Evolutionary conservation across 2,113 vertebrate species (phyloP).

Genomic region (Oreochromis aureus): DNA sequence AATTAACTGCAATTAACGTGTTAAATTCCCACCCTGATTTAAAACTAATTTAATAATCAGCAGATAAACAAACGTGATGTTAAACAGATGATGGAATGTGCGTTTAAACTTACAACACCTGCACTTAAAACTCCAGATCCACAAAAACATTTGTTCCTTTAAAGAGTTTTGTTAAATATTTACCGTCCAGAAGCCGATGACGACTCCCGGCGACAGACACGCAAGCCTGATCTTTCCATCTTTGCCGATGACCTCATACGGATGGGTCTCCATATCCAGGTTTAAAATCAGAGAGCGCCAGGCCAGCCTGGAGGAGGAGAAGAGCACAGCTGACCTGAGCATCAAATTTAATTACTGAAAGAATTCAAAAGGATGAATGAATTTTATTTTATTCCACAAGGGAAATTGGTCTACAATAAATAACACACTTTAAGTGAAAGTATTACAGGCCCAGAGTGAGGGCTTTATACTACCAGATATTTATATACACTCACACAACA

Average conservation of each 20-base stretch:
- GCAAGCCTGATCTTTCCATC: conserved; percentile 10
- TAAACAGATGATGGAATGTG: neutral
- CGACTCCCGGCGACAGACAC: neutral
- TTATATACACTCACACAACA: neutral
- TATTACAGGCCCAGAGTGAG: neutral
- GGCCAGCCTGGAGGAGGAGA: neutral
- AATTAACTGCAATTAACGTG: neutral
- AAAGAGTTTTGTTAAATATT: neutral
- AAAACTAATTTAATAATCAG: neutral
- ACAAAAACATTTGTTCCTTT: neutral
- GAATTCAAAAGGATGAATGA: neutral
- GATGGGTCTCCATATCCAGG: neutral
- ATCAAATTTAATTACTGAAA: neutral
- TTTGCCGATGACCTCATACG: neutral
- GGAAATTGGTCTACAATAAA: neutral
- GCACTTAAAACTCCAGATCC: neutral
- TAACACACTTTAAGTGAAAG: neutral
- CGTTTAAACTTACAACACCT: neutral
- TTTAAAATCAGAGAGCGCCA: conserved; percentile 46
- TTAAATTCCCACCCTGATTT: neutral
- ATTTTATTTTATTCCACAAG: neutral
- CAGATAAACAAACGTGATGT: neutral
- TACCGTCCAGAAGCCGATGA: conserved; percentile 49
- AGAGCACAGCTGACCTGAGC: neutral
- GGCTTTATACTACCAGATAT: neutral